Evolutionary conservation across 2,797 vertebrate genomes (phyloP), one percentile per base, ranked within the genome.

Genomic region (Eleutherodactylus coqui): DNA sequence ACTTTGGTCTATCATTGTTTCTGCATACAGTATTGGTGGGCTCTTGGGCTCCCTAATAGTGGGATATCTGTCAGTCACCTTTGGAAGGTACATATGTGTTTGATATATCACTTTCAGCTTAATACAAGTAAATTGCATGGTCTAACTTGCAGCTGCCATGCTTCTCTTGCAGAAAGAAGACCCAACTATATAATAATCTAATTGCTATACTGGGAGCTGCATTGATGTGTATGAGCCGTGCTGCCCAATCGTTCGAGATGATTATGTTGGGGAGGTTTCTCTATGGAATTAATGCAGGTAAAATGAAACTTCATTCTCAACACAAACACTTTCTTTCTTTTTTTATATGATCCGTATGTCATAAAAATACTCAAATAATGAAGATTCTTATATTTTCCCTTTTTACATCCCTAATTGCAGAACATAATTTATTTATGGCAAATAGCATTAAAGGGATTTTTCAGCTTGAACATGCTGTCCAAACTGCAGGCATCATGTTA

Each of bases 1-100:
- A 78, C 90, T 96, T 90, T 96, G 96, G 96, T 96, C 95, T 75
- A 89, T 94, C 0, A 86, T 96, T 0, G 94, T 96, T n/a, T 94
- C 95, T 36, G 29, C 94, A 32, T 95, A 89, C 27, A 92, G 92
- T 49, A 88, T 96, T 0, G 96, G 96, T 0, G 96, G 93, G 3
- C 85, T 97, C 6, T 79, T 93, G 51, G 96, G 96, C 1, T 91
- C 94, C 6, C 0, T 90, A 0, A 90, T 89, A 75, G 90, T 95
- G 5, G 93, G 91, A 27, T 90, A 89, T 29, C 47, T 96, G 45
- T 87, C 93, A 10, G 87, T 90, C 32, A 88, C 19, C 34, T 90
- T 96, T 89, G 96, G 96, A 90, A 96, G 95, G 96, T 96, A 90
- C 89, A 91, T 77, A 78, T 8, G 43, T 34, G 29, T 41, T 34